Conservation (phyloP, 2,797 vertebrate species). For the Apodemus agrarius region DNA sequence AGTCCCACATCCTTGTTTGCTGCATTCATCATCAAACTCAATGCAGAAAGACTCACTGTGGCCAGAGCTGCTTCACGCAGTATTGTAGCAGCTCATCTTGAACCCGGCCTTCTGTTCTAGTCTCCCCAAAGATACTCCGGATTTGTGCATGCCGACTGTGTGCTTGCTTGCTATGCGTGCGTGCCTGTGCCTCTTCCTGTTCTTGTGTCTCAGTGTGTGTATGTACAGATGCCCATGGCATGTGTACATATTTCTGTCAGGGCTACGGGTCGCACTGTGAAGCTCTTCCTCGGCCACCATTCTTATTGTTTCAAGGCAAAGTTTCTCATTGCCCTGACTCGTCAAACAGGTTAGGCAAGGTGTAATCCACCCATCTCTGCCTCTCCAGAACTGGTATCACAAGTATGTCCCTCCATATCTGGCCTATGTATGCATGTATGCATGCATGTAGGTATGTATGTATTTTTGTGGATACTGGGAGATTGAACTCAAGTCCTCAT, state of each 20-base stretch:
- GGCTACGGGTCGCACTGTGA: background rate
- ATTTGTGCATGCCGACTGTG: background rate
- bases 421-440: background rate
- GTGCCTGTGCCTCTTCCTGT: background rate
- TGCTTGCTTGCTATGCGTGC: background rate
- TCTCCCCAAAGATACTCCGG: background rate
- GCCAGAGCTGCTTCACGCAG: background rate
- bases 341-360: background rate
- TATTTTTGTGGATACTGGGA: background rate
- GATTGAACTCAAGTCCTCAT: background rate
- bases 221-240: background rate
- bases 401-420: background rate
- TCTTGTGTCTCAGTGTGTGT: background rate
- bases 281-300: too few relatives aligned
- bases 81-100: accelerated
- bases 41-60: background rate
- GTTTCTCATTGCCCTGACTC: background rate
- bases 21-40: background rate
- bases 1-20: background rate
- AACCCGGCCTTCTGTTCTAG: background rate
- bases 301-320: background rate
- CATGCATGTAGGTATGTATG: background rate
- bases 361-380: background rate
- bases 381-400: background rate
- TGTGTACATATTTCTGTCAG: background rate